Base-by-base conservation (phyloP, 2,888 invertebrate genomes). In the Camptogramma bilineatum region DNA sequence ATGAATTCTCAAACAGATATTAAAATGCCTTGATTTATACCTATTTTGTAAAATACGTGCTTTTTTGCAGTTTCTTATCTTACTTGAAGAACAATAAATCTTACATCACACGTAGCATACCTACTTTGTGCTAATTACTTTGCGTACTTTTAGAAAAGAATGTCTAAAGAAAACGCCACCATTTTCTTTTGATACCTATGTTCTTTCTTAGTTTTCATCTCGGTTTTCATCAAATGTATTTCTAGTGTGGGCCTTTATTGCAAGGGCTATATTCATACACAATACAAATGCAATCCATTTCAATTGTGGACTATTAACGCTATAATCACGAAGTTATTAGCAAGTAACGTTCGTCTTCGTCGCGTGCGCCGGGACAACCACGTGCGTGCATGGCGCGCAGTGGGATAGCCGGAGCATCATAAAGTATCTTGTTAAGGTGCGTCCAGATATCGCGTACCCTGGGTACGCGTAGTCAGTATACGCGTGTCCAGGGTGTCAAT, bases 311-410 rank as follows among this genome's bases (percentile, higher is more conserved):
- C 66, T 57, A 71, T 73, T 72, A 72, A 56, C 66, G 59, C 71
- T 62, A 68, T 68, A 69, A 68, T 70, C 68, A 72, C 64, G 55
- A 69, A 67, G 66, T 68, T 39, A 72, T 72, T 71, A 69, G 64
- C 46, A 58, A 62, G 62, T 54, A 70, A 46, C 39, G 59, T 59
- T 64, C n/a, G n/a, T n/a, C n/a, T n/a, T 48, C 61, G 70, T 68
- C 73, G 73, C 77, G 73, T 78, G 77, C 71, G 64, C 57, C 28
- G 54, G 51, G 24, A 44, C 62, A 50, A 55, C 63, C 76, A 77
- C 78, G 78, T 78, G 79, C 69, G 42, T 19, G 13, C 13, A 48
- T 24, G 34, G 48, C 28, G 2, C 7, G 0, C 10, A 18, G 48
- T 31, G 34, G 39, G 19, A 55, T 21, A 58, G 39, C 19, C 16